phyloP scores from a whole-genome alignment of 2,888 invertebrate genomes.

The Bursaphelenchus okinawaensis region DNA sequence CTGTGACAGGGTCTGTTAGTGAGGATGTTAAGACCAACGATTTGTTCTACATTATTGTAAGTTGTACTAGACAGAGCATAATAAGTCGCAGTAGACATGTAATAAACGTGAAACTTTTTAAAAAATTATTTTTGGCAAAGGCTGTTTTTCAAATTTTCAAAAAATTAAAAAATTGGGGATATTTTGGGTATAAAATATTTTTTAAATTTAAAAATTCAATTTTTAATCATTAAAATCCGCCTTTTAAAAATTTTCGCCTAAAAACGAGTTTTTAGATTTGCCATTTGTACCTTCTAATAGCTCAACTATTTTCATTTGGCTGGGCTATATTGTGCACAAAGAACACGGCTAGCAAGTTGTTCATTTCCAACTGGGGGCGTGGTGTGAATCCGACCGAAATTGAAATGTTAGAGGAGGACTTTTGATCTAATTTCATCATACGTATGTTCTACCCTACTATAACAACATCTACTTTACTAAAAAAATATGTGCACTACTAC shows the following conservation, averaged over 20 bases:
- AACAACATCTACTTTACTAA: no score
- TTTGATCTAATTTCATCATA: constrained; percentile 6
- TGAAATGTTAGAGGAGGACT: constrained; percentile 18
- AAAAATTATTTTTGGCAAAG: no score
- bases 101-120: no score
- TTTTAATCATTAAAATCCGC: background rate
- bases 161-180: no score
- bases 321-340: constrained; percentile 15
- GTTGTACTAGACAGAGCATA: no score
- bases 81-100: no score
- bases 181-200: background rate
- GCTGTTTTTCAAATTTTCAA: no score
- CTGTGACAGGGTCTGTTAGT: background rate
- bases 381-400: constrained; percentile 16
- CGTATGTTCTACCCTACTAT: no score
- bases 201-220: background rate
- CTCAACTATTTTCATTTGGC: constrained; percentile 17
- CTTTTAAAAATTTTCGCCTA: background rate
- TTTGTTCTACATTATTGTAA: constrained; percentile 13
- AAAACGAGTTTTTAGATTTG: constrained; percentile 14
- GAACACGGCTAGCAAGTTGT: constrained; percentile 23
- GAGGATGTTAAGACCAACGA: constrained; percentile 8
- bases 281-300: constrained; percentile 14
- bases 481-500: no score
- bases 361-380: constrained; percentile 21